Base-by-base conservation (phyloP, 2,113 vertebrate genomes). In the Pitta sordida region DNA sequence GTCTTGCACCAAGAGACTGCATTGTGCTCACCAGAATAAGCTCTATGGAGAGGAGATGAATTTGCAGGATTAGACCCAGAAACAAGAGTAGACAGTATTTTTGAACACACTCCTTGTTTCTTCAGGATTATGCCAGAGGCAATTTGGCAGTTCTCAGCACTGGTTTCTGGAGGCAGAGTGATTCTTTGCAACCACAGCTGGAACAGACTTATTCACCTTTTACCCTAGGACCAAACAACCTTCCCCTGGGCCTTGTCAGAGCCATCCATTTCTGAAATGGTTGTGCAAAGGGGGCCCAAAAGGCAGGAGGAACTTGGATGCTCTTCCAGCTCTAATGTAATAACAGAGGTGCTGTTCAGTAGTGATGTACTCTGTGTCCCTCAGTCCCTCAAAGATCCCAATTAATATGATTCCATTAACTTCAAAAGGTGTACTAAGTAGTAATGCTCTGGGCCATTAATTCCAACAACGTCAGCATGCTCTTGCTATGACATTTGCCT, bases 391-490 rank as follows among this genome's bases (percentile, higher is more conserved):
- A 75, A 94, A 95, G 88, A 94, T 93, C 92, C 92, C 94, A 97
- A 96, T 97, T 97, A 97, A 97, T 96, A 95, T 3, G 6, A 91
- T 97, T 95, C 91, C 94, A 97, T 97, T 97, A 97, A 96, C 96
- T 97, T 91, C 83, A 51, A 94, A 94, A 96, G 95, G 95, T 94
- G 91, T 93, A 67, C 80, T 95, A 94, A 97, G 94, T 92, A 94
- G 92, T 92, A 96, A 96, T 94, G 94, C 93, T 92, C 67, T 94
- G 95, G 95, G 64, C 94, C 96, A 97, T 97, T 97, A 96, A 97
- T 96, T 95, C 90, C 74, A 93, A 94, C 93, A 95, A 93, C 80
- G 93, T 97, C 96, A 97, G 92, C 60, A 23, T 89, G 94, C 92
- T 97, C 95, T 94, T 97, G 96, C 94, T 91, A 48, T 96, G 95